Conservation (phyloP, 2,888 invertebrate genomes). For the Tipula lateralis region DNA sequence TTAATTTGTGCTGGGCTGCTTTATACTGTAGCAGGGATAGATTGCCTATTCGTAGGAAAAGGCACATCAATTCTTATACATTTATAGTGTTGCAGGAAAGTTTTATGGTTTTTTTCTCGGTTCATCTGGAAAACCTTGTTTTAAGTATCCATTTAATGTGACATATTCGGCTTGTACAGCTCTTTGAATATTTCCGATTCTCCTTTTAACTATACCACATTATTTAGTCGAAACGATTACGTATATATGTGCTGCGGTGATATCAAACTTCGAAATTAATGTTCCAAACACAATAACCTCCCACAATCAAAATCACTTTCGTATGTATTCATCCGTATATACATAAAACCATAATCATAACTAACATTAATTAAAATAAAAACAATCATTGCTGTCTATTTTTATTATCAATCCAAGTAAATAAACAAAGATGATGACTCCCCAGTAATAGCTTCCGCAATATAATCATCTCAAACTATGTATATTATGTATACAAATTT, state of each 20-base stretch:
- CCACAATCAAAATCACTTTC: not conserved
- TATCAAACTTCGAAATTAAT: not conserved
- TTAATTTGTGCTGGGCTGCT: too few relatives aligned
- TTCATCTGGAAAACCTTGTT: too few relatives aligned
- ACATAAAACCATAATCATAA: not conserved
- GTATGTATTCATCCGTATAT: not conserved
- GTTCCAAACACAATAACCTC: not conserved
- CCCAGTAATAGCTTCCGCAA: conserved; percentile 11
- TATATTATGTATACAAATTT: not conserved
- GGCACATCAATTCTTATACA: too few relatives aligned
- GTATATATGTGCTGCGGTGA: not conserved
- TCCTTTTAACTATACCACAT: not conserved
- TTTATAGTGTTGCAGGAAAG: too few relatives aligned
- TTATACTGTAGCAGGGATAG: too few relatives aligned
- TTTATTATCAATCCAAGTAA: not conserved
- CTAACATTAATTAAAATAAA: not conserved
- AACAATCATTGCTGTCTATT: not conserved
- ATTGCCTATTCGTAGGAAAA: too few relatives aligned
- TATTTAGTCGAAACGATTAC: not conserved
- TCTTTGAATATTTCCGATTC: not conserved
- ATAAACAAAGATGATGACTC: conserved; percentile 11
- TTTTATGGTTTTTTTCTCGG: too few relatives aligned
- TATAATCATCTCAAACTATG: not conserved
- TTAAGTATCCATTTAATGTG: too few relatives aligned
- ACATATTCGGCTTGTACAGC: too few relatives aligned